Evolutionary conservation across 2,113 vertebrate species (phyloP).

Genomic region (Syrrhaptes paradoxus): DNA sequence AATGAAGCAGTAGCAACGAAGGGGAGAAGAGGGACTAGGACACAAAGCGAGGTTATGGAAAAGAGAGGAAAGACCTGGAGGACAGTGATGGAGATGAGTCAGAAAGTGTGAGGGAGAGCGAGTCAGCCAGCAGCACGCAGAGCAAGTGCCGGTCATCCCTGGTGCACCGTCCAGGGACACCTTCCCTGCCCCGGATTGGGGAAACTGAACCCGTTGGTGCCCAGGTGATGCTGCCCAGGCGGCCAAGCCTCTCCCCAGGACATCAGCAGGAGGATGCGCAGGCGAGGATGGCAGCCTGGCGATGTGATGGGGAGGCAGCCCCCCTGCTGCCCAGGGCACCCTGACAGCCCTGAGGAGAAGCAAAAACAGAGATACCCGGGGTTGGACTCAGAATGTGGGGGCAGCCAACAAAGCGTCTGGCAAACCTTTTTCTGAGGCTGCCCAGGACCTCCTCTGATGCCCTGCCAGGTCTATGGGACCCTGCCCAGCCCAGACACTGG

Average conservation of each 20-base stretch:
- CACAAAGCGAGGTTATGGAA: neutral
- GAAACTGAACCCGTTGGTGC: neutral
- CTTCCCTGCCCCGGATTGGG: rapidly evolving
- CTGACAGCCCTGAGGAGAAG: neutral
- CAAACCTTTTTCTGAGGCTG: neutral
- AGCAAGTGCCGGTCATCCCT: too few species aligned
- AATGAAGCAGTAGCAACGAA: neutral
- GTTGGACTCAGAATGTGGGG: neutral
- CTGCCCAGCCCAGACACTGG: neutral
- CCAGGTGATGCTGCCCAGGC: neutral
- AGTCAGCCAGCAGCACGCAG: neutral
- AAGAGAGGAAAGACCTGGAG: neutral
- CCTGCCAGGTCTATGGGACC: rapidly evolving
- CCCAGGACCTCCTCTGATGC: neutral
- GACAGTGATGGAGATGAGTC: neutral
- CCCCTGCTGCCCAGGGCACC: neutral
- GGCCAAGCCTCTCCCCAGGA: neutral
- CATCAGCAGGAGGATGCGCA: rapidly evolving
- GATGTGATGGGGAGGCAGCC: neutral
- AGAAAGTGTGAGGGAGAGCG: rapidly evolving
- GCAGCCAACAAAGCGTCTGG: rapidly evolving
- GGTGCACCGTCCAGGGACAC: neutral
- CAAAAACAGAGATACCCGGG: rapidly evolving
- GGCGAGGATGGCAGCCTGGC: rapidly evolving
- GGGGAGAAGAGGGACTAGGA: neutral